Evolutionary conservation across 35 echinoderm and acorn worm genomes (phyloP), one percentile per base, ranked within the genome.

Genomic region (Holothuria glaberrima): DNA sequence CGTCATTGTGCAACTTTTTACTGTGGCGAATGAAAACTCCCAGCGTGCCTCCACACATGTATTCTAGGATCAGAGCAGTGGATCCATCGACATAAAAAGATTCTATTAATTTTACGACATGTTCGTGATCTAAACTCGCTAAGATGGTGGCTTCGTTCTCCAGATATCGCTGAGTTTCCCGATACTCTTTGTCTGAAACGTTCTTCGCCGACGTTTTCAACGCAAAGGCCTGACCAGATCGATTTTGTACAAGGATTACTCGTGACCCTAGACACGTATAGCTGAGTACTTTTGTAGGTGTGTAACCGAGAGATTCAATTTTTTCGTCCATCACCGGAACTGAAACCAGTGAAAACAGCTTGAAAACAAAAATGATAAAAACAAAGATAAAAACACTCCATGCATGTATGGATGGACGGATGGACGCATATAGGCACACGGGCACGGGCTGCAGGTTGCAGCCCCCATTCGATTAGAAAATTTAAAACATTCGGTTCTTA

Each of bases 91-190:
- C 50, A 30, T 27, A 3, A 50, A 60, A 56, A n/a, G 50, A 12
- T 17, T 82, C 79, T 7, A 82, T 82, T 16, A 82, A 82, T 57
- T 28, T 50, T 22, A 82, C 50, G 4, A 82, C 26, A 82, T 82
- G 44, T 30, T 20, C 57, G 48, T 82, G 79, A 60, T 82, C 79
- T 56, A 82, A 60, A 30, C 48, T 57, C 18, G 48, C 46, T 33
- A 82, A 82, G 50, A 82, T 82, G 48, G n/a, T 26, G 5, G 79
- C 79, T 33, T 82, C 79, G 24, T 56, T 75, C 21, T 75, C 18
- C 9, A 75, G 9, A 48, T 21, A 60, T 50, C 30, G 26, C 36
- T 27, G 4, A 50, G 17, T 33, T 28, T 18, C 14, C 26, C 58
- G 17, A 48, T 33, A 30, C n/a, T 19, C 45, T 9, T 29, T 48